phyloP scores from a whole-genome alignment of 2,113 vertebrate species.

The Cephalopterus ornatus region DNA sequence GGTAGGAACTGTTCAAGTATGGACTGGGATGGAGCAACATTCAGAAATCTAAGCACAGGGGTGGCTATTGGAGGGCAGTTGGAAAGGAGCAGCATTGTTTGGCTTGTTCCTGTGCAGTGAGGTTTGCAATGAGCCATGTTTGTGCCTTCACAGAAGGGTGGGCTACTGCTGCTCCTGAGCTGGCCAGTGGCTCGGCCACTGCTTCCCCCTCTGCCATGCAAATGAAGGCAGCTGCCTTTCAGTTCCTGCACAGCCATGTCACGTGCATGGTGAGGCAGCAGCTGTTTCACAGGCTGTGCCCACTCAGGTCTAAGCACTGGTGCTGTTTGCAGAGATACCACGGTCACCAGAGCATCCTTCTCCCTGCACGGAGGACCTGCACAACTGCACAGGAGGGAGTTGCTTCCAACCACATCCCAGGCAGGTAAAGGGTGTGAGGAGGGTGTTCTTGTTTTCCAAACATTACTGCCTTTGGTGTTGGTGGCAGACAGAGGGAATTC shows the following conservation, averaged over 20 bases:
- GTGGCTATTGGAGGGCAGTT: background rate
- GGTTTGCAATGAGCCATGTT: background rate
- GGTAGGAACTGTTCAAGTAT: background rate
- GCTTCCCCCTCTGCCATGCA: background rate
- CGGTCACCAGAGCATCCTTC: background rate
- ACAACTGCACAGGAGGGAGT: background rate
- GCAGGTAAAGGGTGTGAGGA: background rate
- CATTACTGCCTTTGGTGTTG: background rate
- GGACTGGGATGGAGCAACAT: background rate
- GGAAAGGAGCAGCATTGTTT: background rate
- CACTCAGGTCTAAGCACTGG: background rate
- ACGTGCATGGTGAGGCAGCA: background rate
- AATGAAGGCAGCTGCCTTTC: background rate
- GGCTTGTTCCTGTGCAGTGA: background rate
- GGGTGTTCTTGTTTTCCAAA: background rate
- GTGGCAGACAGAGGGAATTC: background rate
- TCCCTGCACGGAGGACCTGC: background rate
- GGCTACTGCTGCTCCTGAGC: background rate
- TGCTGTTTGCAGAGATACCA: background rate
- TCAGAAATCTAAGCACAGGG: background rate
- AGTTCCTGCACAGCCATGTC: background rate
- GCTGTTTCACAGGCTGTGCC: background rate
- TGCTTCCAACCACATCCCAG: background rate
- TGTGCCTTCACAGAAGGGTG: background rate
- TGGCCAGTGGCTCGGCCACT: too few species aligned